These are phyloP conservation scores for Agonopterix subpropinquella DNA, from an alignment of 2,888 invertebrate genomes.

Conservation along the genomic window DNA sequence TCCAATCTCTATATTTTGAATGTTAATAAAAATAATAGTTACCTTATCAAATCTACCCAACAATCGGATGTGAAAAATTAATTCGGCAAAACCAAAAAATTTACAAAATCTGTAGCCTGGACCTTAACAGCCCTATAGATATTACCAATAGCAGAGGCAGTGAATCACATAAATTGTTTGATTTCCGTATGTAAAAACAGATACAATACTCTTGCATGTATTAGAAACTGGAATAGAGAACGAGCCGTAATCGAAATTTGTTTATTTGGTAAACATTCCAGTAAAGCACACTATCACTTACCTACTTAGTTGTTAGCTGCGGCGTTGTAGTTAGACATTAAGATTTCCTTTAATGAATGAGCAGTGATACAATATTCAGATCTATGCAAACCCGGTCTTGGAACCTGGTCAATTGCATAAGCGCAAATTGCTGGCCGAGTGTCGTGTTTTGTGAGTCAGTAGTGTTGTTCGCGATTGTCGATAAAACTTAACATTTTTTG, in stretches of 20 bases:
- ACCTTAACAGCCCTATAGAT: too few species aligned
- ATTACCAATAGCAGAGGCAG: too few species aligned
- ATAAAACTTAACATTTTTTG: conserved; percentile 46
- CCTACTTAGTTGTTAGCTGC: not conserved
- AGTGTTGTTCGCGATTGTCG: conserved; percentile 36
- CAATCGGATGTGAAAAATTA: too few species aligned
- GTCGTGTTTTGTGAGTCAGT: conserved; percentile 39
- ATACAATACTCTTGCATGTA: too few species aligned
- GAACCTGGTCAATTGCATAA: conserved; percentile 57
- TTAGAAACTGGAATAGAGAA: not conserved
- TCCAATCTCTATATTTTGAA: too few species aligned
- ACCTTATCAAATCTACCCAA: too few species aligned
- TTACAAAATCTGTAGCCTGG: too few species aligned
- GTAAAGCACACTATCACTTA: conserved; percentile 2
- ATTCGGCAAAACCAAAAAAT: too few species aligned
- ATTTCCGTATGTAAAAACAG: too few species aligned
- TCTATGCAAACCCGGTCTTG: conserved; percentile 25
- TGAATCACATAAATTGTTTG: too few species aligned
- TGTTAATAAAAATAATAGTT: too few species aligned
- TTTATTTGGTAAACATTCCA: conserved; percentile 9
- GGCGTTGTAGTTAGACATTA: not conserved
- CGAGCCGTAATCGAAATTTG: conserved; percentile 2
- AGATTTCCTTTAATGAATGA: conserved; percentile 13
- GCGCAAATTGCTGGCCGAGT: conserved; percentile 41
- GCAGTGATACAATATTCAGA: conserved; percentile 13